Percentiles rank a stretch among this genome's conserved stretches.
Evolutionary conservation across 2,797 vertebrate species (phyloP).

Genomic region (Pangasius sanitwongsei): DNA sequence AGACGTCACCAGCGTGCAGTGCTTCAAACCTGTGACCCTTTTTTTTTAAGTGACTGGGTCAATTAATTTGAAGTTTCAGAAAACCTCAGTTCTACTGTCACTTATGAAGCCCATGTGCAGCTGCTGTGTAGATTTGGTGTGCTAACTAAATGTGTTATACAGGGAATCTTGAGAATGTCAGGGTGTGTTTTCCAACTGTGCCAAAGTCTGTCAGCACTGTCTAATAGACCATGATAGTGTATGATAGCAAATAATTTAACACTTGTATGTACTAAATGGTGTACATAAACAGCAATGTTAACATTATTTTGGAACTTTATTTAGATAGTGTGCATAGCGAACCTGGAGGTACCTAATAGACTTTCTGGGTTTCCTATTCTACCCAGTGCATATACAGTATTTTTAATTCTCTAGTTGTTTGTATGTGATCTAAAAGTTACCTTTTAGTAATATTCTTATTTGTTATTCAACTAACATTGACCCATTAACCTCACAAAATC

Average conservation of each 20-base stretch:
- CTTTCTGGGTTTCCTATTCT: neutral
- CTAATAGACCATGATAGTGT: neutral
- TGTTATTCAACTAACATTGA: neutral
- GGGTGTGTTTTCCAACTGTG: constrained; percentile 11
- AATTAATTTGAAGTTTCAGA: neutral
- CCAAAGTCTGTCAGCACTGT: neutral
- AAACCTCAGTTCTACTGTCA: neutral
- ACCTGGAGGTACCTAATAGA: neutral
- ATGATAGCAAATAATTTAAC: neutral
- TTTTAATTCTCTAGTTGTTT: neutral
- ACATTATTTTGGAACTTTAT: neutral
- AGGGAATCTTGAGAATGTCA: constrained; percentile 11
- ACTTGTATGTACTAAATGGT: neutral
- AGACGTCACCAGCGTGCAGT: neutral
- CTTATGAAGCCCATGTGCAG: neutral
- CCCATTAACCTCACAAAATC: neutral
- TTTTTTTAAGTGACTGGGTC: neutral
- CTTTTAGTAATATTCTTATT: neutral
- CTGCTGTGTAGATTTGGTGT: neutral
- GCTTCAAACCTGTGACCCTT: neutral
- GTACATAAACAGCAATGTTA: neutral
- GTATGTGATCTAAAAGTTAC: too few species aligned
- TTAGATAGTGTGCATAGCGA: neutral
- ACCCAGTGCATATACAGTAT: neutral
- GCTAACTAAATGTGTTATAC: neutral